Evolutionary conservation across 1,140 invertebrate genomes (phyloP).

Genomic region (Ceratosolen fusciceps): DNA sequence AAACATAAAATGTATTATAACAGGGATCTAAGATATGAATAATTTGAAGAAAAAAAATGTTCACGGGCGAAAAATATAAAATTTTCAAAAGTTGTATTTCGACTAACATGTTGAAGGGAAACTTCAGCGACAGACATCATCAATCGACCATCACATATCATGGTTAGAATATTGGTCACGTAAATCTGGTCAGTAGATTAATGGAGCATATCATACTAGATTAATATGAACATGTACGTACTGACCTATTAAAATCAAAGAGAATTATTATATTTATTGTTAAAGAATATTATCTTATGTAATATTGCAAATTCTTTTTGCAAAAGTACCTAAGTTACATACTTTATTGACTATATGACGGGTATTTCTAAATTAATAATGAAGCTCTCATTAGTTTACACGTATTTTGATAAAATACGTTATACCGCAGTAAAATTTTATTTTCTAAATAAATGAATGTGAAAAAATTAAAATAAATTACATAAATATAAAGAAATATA

Average conservation of each 20-base stretch:
- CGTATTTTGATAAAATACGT: too few relatives aligned
- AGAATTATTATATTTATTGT: neutral
- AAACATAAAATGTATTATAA: neutral
- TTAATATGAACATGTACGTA: neutral
- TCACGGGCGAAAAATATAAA: neutral
- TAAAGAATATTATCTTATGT: neutral
- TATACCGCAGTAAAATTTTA: too few relatives aligned
- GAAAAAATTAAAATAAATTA: too few relatives aligned
- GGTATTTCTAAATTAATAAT: too few relatives aligned
- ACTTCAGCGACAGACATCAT: conserved; percentile 11
- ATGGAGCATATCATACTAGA: neutral
- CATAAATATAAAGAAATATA: too few relatives aligned
- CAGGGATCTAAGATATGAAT: neutral
- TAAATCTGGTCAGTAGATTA: conserved; percentile 35
- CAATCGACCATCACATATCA: conserved; percentile 36
- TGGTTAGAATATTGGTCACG: conserved; percentile 26
- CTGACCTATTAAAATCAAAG: neutral
- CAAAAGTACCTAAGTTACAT: too few relatives aligned
- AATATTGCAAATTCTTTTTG: too few relatives aligned
- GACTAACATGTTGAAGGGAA: neutral
- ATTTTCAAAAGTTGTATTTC: conserved; percentile 1
- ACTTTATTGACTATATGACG: too few relatives aligned
- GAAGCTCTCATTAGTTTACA: too few relatives aligned
- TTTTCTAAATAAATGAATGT: too few relatives aligned
- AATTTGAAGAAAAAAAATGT: conserved; percentile 5